Base-by-base conservation (phyloP, 2,888 invertebrate species). In the Blastobasis lacticolella region DNA sequence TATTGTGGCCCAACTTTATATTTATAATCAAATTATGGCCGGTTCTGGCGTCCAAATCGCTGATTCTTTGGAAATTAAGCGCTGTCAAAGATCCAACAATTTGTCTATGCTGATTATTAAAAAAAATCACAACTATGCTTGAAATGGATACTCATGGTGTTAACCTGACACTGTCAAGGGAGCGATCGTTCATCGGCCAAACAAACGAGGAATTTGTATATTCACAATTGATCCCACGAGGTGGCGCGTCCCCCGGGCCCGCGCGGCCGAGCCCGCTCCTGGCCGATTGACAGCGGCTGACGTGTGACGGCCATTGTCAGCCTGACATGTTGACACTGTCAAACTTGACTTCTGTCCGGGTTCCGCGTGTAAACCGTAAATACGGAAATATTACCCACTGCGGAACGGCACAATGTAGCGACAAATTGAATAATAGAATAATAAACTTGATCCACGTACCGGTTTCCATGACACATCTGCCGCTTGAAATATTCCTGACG, bases 341-440 rank as follows among this genome's bases (percentile, higher is more conserved):
- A 73, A 83, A 85, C 81, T 85, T 85, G 84, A 87, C 87, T 87
- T 78, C 85, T 85, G 87, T 82, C 78, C 77, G 78, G 78, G 78
- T 81, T 85, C 81, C 77, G 78, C 81, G 78, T 84, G 81, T 80
- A 81, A 71, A 75, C 73, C 63, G 68, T 71, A 75, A 85, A 84
- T 81, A 86, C 81, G 86, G 85, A 87, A 85, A 85, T 67, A 79
- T 80, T 78, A 81, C 72, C 76, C 55, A 42, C n/a, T 42, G 42
- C 42, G 9, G 42, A 10, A 42, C 55, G 50, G 51, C 64, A 82
- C 82, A 88, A 88, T 85, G 76, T 71, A 80, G 66, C 79, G 79
- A 81, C 82, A 87, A 86, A 87, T 88, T 86, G 84, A 88, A 88
- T 85, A 88, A 88, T 80, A 73, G 86, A 85, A 84, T 79, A 78